Evolutionary conservation across 2,113 vertebrate species (phyloP).

Genomic region (Hemiprocne comata): DNA sequence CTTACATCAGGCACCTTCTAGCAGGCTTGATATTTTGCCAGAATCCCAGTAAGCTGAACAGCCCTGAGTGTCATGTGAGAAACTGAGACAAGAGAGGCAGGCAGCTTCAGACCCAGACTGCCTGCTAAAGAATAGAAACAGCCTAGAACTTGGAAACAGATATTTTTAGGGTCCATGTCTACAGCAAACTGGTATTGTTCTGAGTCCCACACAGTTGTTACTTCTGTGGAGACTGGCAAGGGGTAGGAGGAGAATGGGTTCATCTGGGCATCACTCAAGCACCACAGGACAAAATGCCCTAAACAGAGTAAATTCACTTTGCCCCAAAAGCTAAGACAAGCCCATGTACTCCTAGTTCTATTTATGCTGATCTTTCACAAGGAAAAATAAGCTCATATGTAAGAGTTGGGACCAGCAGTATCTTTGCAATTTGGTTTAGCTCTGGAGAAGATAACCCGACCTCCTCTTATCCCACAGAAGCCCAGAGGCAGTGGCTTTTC

Average conservation of each 20-base stretch:
- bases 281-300: not conserved
- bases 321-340: not conserved
- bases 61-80: not conserved
- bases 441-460: not conserved
- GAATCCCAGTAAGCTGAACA: not conserved
- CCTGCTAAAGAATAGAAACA: not conserved
- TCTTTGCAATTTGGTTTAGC: not conserved
- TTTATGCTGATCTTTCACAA: not conserved
- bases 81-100: not conserved
- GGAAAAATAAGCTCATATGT: not conserved
- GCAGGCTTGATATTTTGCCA: not conserved
- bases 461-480: not conserved
- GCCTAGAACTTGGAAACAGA: not conserved
- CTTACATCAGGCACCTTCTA: not conserved
- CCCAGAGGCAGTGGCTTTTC: conserved; percentile 4
- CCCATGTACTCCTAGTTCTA: not conserved
- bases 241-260: not conserved
- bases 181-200: not conserved
- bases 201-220: not conserved
- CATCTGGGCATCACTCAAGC: not conserved
- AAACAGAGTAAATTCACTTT: not conserved
- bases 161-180: not conserved
- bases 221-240: not conserved
- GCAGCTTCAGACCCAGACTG: not conserved
- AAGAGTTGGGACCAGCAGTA: not conserved